phyloP scores from a whole-genome alignment of 2,113 vertebrate species.

The Labeo rohita region DNA sequence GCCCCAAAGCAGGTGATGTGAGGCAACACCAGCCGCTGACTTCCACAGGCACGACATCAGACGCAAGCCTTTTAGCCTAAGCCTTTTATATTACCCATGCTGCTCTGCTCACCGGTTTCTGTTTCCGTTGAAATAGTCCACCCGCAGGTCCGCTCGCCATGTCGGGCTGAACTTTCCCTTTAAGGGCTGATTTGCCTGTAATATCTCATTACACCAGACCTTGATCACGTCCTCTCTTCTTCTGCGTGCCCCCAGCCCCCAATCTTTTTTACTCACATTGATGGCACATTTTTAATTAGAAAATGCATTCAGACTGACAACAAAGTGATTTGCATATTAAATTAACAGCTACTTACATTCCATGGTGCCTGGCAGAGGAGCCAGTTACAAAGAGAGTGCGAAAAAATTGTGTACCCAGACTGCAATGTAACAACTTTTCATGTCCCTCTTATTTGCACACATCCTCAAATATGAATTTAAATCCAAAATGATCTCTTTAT shows the following conservation, averaged over 20 bases:
- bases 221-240: conserved; percentile 49
- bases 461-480: background rate
- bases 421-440: background rate
- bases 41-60: background rate
- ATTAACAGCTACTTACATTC: conserved; percentile 75
- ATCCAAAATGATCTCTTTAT: background rate
- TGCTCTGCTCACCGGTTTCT: background rate
- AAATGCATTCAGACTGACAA: conserved; percentile 71
- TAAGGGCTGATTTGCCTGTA: conserved; percentile 34
- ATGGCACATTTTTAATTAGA: conserved; percentile 72
- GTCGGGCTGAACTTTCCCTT: conserved; percentile 8
- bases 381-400: conserved; percentile 59
- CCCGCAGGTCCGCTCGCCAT: conserved; percentile 11
- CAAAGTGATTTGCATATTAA: conserved; percentile 78
- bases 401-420: background rate
- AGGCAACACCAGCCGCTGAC: background rate
- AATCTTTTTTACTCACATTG: conserved; percentile 38
- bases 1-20: too few species aligned
- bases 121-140: conserved; percentile 26
- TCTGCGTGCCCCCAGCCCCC: conserved; percentile 24
- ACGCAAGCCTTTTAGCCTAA: conserved; percentile 16
- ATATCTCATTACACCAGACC: conserved; percentile 53
- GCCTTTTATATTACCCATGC: conserved; percentile 6
- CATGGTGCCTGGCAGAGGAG: conserved; percentile 61
- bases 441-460: conserved; percentile 7